phyloP scores from a whole-genome alignment of 2,888 invertebrate species.

The Himalopsyche tibetana region DNA sequence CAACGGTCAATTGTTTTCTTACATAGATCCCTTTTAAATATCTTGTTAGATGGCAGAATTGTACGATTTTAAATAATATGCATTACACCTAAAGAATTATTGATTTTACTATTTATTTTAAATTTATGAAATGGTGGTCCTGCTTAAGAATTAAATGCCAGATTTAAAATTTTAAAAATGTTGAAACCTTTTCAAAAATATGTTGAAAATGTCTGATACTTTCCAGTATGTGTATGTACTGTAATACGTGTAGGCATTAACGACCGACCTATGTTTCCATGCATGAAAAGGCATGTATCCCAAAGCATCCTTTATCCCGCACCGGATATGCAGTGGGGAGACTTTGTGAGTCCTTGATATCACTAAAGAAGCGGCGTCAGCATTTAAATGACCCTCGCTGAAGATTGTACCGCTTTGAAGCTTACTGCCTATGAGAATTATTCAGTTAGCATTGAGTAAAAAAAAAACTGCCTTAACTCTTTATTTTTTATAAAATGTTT shows the following conservation, averaged over 20 bases:
- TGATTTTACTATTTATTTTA: too few species aligned
- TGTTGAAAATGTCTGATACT: neutral
- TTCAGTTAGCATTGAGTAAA: too few species aligned
- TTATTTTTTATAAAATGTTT: too few species aligned
- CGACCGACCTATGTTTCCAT: slow-evolving; percentile 37
- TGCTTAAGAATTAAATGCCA: too few species aligned
- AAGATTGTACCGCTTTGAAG: neutral
- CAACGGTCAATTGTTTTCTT: too few species aligned
- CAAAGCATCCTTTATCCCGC: slow-evolving; percentile 46
- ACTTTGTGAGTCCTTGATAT: slow-evolving; percentile 7
- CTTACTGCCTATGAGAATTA: neutral
- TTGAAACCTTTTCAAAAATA: neutral
- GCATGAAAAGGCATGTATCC: slow-evolving; percentile 49
- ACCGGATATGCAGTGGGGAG: slow-evolving; percentile 43
- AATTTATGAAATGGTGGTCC: too few species aligned
- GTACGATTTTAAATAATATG: too few species aligned
- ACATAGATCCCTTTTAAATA: too few species aligned
- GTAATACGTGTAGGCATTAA: neutral
- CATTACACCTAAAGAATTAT: too few species aligned
- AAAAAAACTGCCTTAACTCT: too few species aligned
- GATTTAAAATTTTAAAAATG: too few species aligned
- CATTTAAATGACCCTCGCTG: slow-evolving; percentile 48
- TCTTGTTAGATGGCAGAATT: too few species aligned
- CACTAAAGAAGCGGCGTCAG: slow-evolving; percentile 44
- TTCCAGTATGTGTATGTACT: neutral